These are phyloP conservation scores for Tipula lateralis DNA, from an alignment of 2,888 invertebrate species.

Conservation along the genomic window DNA sequence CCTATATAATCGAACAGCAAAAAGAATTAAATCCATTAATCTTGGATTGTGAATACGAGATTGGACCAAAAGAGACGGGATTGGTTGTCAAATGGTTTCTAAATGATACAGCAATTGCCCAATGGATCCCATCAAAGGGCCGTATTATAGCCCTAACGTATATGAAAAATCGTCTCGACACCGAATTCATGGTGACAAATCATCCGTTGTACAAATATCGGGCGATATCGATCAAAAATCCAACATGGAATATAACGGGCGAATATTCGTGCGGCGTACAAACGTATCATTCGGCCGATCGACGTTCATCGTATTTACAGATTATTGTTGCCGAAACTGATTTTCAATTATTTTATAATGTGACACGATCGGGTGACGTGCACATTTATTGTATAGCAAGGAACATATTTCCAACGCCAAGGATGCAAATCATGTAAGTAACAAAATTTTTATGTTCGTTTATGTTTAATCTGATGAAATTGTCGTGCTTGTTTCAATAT, in stretches of 20 bases:
- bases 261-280: slow-evolving; percentile 50
- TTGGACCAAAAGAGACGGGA: slow-evolving; percentile 45
- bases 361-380: slow-evolving; percentile 42
- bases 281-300: slow-evolving; percentile 49
- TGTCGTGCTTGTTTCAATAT: neutral
- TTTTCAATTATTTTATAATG: slow-evolving; percentile 47
- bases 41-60: slow-evolving; percentile 49
- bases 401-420: slow-evolving; percentile 47
- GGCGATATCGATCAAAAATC: slow-evolving; percentile 48
- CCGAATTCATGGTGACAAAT: slow-evolving; percentile 41
- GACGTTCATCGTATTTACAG: slow-evolving; percentile 47
- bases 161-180: slow-evolving; percentile 49
- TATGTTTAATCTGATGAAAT: neutral
- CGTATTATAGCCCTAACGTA: neutral
- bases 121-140: slow-evolving; percentile 48
- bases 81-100: slow-evolving; percentile 50
- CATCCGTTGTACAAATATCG: slow-evolving; percentile 44
- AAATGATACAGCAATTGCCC: slow-evolving; percentile 49
- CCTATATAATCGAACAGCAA: slow-evolving; percentile 46
- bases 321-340: slow-evolving; percentile 50
- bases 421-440: slow-evolving; percentile 47
- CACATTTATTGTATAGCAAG: slow-evolving; percentile 47
- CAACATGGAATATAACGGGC: slow-evolving; percentile 50
- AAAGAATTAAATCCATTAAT: slow-evolving; percentile 46
- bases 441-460: neutral